Base-by-base conservation (phyloP, 2,113 vertebrate genomes). In the Eudyptes chrysolophus region DNA sequence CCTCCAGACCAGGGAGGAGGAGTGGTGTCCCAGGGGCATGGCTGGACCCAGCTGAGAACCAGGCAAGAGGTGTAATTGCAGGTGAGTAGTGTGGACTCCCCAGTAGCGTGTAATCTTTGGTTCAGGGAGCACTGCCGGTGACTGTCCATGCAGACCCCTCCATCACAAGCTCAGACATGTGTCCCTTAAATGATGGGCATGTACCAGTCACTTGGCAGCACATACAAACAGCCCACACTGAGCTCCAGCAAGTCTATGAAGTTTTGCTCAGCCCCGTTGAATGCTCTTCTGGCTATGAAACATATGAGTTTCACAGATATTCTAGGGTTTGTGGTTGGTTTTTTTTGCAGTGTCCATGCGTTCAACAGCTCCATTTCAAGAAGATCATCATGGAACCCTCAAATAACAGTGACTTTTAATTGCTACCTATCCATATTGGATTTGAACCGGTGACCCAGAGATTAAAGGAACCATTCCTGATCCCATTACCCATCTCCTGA, bases 391-490 rank as follows among this genome's bases (percentile, higher is more conserved):
- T 1, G 1, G 60, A 91, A 21, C 15, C 64, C 70, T 46, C 21
- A 62, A 66, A 70, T 21, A 84, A 40, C 17, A 80, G 18, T 46
- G 65, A 64, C 30, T 95, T 84, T 70, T 89, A 87, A 85, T 93
- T 78, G 26, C 34, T 86, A 6, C 20, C 38, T 84, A 44, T 58
- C 76, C 18, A 4, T 71, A 82, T 10, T 71, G 27, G 29, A 44
- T 89, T 66, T 95, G 71, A 95, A 89, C 62, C 6, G 16, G 42
- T 87, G 83, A 93, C 83, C 77, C n/a, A 89, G 66, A 71, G 82
- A 92, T 86, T 79, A 96, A 94, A 91, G 64, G 29, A 91, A 71
- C 40, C 26, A 7, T 78, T 92, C 60, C 48, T 83, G 62, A 95
- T 84, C 66, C 81, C n/a, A 62, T 87, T 91, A 95, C 17, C 48